Evolutionary conservation across 2,113 vertebrate species (phyloP).

Genomic region (Todiramphus saurophagus): DNA sequence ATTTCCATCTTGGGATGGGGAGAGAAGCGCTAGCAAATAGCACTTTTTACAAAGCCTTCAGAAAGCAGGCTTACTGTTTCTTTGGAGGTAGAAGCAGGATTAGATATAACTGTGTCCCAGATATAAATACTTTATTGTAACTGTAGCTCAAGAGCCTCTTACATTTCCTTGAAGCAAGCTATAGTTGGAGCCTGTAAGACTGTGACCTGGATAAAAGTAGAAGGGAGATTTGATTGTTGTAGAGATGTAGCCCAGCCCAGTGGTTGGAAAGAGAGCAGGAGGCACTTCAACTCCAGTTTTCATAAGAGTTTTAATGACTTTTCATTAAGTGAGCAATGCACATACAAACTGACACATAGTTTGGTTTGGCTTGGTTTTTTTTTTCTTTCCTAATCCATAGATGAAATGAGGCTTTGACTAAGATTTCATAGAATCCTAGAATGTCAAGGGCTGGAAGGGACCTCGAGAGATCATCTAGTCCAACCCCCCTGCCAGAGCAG

Average conservation of each 20-base stretch:
- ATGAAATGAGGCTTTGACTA: background rate
- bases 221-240: background rate
- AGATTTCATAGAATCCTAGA: background rate
- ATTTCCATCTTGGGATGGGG: background rate
- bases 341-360: background rate
- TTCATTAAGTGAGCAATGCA: background rate
- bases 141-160: background rate
- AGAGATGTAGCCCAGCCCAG: background rate
- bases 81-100: background rate
- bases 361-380: background rate
- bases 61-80: background rate
- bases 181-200: background rate
- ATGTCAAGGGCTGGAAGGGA: too few relatives aligned
- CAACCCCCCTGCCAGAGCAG: too few relatives aligned
- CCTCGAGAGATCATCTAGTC: too few relatives aligned
- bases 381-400: background rate
- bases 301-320: background rate
- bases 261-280: accelerated
- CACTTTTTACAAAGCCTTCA: background rate
- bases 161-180: background rate
- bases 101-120: background rate
- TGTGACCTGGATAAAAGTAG: background rate
- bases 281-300: background rate
- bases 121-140: background rate
- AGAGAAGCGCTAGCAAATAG: background rate